These are phyloP conservation scores for Pteropus alecto DNA, from an alignment of 2,113 vertebrate genomes.

Conservation along the genomic window DNA sequence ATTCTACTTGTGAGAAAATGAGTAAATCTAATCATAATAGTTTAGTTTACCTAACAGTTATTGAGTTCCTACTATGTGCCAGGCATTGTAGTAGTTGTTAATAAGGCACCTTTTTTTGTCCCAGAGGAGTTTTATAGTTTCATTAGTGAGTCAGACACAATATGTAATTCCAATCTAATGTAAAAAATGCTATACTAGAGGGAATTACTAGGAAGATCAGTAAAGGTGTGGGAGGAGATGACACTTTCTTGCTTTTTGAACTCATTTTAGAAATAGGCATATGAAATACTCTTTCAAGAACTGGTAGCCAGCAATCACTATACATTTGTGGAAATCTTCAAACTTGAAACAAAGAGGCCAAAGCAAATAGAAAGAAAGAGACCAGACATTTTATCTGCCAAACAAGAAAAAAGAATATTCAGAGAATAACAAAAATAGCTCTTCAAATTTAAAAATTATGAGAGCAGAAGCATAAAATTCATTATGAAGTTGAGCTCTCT, in stretches of 20 bases:
- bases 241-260: not conserved
- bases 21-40: not conserved
- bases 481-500: not conserved
- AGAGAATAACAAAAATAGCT: not conserved
- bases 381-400: not conserved
- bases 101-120: not conserved
- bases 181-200: not conserved
- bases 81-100: not conserved
- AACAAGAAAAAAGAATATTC: not conserved
- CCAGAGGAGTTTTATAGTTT: not conserved
- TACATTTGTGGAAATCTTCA: not conserved
- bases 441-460: not conserved
- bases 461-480: not conserved
- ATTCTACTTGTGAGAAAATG: not conserved
- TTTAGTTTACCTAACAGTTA: not conserved
- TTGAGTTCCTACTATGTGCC: not conserved
- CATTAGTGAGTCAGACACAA: not conserved
- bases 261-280: not conserved
- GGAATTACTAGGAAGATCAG: not conserved
- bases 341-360: not conserved
- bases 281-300: constrained; percentile 12
- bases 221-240: not conserved
- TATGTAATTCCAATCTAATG: not conserved
- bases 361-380: not conserved
- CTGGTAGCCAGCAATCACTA: not conserved